Conservation (phyloP, 1,140 invertebrate species). For the Patella vulgata region DNA sequence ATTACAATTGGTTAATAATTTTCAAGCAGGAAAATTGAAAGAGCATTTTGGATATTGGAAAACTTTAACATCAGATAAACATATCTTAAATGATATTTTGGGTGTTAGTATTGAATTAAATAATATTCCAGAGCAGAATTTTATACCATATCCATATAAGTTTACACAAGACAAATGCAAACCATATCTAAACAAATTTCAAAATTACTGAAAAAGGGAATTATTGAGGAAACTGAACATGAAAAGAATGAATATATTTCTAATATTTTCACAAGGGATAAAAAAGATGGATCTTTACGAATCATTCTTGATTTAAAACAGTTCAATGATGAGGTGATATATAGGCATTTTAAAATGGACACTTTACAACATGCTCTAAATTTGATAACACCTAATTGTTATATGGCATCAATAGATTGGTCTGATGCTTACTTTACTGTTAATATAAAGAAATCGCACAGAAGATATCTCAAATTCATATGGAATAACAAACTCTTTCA, state of each 20-base stretch:
- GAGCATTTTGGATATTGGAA: too few species aligned
- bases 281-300: constrained; percentile 32
- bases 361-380: constrained; percentile 25
- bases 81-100: too few species aligned
- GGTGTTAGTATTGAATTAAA: too few species aligned
- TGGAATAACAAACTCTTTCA: constrained; percentile 27
- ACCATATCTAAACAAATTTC: too few species aligned
- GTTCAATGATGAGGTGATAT: constrained; percentile 32
- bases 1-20: too few species aligned
- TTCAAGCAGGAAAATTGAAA: too few species aligned
- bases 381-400: constrained; percentile 32
- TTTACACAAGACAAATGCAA: too few species aligned
- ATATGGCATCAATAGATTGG: constrained; percentile 35
- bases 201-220: constrained; percentile 1
- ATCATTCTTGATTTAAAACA: constrained; percentile 39
- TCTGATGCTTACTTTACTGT: constrained; percentile 36
- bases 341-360: constrained; percentile 49
- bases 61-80: too few species aligned
- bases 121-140: too few species aligned
- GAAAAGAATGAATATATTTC: constrained; percentile 29
- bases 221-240: constrained; percentile 18
- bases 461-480: constrained; percentile 27
- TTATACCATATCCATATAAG: too few species aligned
- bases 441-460: constrained; percentile 10
- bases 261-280: constrained; percentile 34